Percentiles rank a stretch among this genome's conserved stretches.
These are phyloP conservation scores for Scaptomyza cyrtandrae DNA, from an alignment of 2,888 invertebrate genomes.

Conservation along the genomic window DNA sequence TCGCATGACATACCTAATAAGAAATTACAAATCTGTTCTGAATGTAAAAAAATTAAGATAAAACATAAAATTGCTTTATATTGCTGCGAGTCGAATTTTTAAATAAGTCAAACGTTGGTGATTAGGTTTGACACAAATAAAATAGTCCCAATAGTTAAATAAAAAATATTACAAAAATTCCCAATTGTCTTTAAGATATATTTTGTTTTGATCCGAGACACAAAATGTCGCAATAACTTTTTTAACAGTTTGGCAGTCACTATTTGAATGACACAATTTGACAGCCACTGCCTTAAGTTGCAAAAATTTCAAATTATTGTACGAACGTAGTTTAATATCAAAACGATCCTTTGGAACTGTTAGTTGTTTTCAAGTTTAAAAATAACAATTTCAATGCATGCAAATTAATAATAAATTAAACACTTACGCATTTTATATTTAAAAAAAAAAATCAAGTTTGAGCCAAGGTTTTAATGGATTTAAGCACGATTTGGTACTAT, in stretches of 20 bases:
- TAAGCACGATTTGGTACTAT: conserved; percentile 6
- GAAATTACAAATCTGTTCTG: background rate
- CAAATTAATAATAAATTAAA: conserved; percentile 10
- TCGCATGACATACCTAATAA: background rate
- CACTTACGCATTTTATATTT: conserved; percentile 50
- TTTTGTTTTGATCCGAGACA: too few species aligned
- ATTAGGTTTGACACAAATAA: too few species aligned
- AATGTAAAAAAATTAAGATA: too few species aligned
- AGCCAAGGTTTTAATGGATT: background rate
- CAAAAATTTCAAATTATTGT: background rate
- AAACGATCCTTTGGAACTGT: background rate
- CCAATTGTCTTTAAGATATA: too few species aligned
- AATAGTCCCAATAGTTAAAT: too few species aligned
- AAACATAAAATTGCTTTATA: too few species aligned
- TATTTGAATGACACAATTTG: background rate
- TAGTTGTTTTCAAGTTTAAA: background rate
- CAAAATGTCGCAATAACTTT: background rate
- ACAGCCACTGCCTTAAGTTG: background rate
- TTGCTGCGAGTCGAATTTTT: too few species aligned
- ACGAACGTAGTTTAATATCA: background rate
- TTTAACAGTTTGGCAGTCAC: background rate
- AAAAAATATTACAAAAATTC: too few species aligned
- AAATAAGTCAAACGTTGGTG: too few species aligned
- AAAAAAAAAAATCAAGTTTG: conserved; percentile 5
- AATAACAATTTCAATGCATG: conserved; percentile 1